Evolutionary conservation across 2,113 vertebrate genomes (phyloP).

Genomic region (Illadopsis cleaveri): DNA sequence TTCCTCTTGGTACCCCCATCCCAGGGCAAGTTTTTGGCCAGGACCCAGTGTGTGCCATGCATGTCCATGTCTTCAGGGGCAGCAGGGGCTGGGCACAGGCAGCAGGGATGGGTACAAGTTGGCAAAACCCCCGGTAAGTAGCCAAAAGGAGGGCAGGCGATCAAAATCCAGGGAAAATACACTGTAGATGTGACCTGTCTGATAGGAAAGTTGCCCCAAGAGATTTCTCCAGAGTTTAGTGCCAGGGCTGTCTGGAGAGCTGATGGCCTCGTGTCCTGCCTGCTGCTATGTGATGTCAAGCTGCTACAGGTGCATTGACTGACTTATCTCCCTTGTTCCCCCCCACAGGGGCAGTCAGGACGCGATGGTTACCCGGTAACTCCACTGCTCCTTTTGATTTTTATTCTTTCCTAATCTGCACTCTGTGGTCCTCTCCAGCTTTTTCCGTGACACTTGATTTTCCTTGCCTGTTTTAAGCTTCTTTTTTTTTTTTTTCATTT

Average conservation of each 20-base stretch:
- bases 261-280: neutral
- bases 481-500: neutral
- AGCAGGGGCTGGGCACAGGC: neutral
- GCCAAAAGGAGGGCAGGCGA: neutral
- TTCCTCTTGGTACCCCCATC: rapidly evolving
- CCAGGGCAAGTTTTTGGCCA: neutral
- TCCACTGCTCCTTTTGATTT: slow-evolving; percentile 69
- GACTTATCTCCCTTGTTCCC: slow-evolving; percentile 77
- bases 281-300: slow-evolving; percentile 39
- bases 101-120: neutral
- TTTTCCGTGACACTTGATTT: neutral
- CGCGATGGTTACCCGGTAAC: slow-evolving; percentile 98
- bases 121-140: neutral
- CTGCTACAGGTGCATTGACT: slow-evolving; percentile 63
- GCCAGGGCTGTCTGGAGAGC: neutral
- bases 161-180: neutral
- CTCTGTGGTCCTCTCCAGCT: neutral
- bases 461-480: neutral
- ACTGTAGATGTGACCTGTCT: rapidly evolving
- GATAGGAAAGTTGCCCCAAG: neutral
- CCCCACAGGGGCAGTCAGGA: slow-evolving; percentile 93
- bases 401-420: neutral
- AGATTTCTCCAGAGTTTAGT: neutral
- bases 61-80: neutral
- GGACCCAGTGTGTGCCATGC: rapidly evolving